These are phyloP conservation scores for Trichosurus vulpecula DNA, from an alignment of 2,797 vertebrate species.

Conservation along the genomic window DNA sequence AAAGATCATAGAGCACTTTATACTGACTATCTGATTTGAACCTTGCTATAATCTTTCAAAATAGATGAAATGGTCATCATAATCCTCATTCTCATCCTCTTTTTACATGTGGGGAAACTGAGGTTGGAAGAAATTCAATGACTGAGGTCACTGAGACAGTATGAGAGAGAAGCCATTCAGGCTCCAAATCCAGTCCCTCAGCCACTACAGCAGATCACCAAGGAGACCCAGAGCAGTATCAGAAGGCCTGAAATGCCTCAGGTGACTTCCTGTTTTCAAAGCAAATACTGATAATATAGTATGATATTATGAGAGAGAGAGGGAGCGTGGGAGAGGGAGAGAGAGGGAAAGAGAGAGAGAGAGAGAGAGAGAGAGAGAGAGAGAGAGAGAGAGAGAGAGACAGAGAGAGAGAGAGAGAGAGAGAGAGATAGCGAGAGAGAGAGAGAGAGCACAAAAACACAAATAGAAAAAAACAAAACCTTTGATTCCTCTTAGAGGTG, in stretches of 20 bases:
- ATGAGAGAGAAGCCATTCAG: neutral
- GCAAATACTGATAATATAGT: neutral
- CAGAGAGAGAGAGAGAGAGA: no score
- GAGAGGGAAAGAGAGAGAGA: no score
- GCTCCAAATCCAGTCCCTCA: neutral
- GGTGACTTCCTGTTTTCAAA: neutral
- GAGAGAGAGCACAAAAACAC: neutral
- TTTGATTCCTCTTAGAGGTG: slow-evolving; percentile 38
- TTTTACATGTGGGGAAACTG: neutral
- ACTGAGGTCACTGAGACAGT: neutral
- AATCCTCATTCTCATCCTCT: neutral
- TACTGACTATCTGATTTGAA: neutral
- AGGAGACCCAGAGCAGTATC: neutral
- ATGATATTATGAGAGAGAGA: neutral
- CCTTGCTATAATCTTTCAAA: neutral
- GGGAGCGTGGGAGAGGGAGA: no score
- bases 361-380: no score
- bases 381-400: no score
- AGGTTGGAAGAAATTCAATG: neutral
- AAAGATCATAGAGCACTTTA: neutral
- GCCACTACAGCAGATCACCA: neutral
- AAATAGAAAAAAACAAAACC: neutral
- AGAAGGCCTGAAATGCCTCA: neutral
- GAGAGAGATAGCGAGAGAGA: no score
- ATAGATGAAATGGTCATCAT: neutral